Evolutionary conservation across 2,888 invertebrate genomes (phyloP), one percentile per base, ranked within the genome.

Genomic region (Drosophila paranaensis): DNA sequence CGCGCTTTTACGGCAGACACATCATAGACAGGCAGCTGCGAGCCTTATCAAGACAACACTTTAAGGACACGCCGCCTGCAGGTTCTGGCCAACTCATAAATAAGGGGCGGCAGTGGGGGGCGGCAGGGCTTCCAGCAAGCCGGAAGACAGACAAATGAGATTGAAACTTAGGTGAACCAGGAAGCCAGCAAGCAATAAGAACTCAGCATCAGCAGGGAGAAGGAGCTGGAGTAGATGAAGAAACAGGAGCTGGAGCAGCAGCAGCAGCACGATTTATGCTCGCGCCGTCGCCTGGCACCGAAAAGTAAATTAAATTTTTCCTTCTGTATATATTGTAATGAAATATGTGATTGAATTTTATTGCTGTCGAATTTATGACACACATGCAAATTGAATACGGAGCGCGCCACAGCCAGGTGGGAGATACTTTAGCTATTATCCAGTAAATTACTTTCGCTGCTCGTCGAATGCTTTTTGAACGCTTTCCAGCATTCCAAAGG

Each of bases 281-380:
- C 76, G 74, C 54, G 54, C 54, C 20, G 82, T 70, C 85, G 67
- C 67, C 68, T 77, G 86, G 71, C 70, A 71, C 61, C 77, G 55
- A 70, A 50, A 89, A 81, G 84, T 89, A 89, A 83, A 83, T 83
- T 83, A 87, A 71, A 87, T 86, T 88, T 86, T 86, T 39, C 27
- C 27, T n/a, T 79, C 27, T 86, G 70, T 88, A 72, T 76, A 63
- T 82, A 58, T 79, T 80, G 70, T 64, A 76, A 67, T 79, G 80
- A 77, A 77, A 77, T 80, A 77, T 80, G 71, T 77, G 80, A 77
- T 77, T 80, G 64, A 76, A 80, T 77, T 76, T 77, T 80, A 77
- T 77, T 65, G 71, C 77, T 64, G 67, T 76, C 71, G 64, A 76
- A 80, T 80, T 76, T 80, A 80, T 68, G 60, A 68, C 71, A 80